Evolutionary conservation across 2,113 vertebrate genomes (phyloP).

Genomic region (Rhinopithecus roxellana): DNA sequence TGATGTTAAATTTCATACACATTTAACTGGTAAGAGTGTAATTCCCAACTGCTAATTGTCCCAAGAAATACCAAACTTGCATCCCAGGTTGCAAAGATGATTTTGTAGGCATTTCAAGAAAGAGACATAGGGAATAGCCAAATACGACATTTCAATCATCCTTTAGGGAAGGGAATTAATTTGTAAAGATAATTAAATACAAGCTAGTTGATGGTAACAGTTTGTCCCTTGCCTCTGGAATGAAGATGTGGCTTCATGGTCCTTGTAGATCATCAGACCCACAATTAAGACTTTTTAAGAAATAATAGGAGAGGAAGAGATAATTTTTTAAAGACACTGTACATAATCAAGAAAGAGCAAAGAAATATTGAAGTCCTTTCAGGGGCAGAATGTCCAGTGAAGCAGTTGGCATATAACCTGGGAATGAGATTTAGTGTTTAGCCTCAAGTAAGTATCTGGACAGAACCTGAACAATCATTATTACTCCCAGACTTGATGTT

Average conservation of each 20-base stretch:
- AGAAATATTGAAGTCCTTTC: neutral
- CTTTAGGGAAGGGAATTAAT: neutral
- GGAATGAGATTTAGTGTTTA: neutral
- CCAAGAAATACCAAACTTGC: neutral
- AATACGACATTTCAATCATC: neutral
- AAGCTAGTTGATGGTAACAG: neutral
- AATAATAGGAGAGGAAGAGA: neutral
- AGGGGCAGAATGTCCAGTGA: neutral
- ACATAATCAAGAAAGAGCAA: neutral
- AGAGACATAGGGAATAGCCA: neutral
- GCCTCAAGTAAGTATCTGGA: neutral
- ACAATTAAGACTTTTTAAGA: conserved; percentile 6
- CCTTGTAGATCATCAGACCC: neutral
- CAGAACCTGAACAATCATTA: neutral
- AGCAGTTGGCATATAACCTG: neutral
- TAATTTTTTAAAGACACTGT: neutral
- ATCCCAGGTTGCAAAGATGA: neutral
- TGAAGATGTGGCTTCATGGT: neutral
- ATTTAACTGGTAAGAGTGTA: neutral
- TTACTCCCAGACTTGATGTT: neutral
- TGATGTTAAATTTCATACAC: neutral
- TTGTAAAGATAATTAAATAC: conserved; percentile 22
- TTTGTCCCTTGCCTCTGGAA: neutral
- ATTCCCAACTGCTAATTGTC: neutral
- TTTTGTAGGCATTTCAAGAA: conserved; percentile 31